Evolutionary conservation across 2,888 invertebrate genomes (phyloP), one percentile per base, ranked within the genome.

Genomic region (Eumerus sabulonum): DNA sequence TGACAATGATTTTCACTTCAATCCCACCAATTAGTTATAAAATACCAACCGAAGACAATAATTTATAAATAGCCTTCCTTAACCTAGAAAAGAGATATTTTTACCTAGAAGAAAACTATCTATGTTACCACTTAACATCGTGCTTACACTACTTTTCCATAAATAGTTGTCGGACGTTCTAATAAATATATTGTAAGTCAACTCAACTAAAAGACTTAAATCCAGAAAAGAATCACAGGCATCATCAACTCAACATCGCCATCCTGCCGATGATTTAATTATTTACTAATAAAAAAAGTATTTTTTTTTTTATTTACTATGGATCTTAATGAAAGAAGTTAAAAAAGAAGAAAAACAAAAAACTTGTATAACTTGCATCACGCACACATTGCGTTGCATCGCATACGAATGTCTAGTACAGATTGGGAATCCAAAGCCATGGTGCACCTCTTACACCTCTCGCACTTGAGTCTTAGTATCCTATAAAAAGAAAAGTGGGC

Each of bases 241-340:
- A 27, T 7, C 3, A 27, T 27, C 27, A 27, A 4, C 27, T 27
- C 27, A 27, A 7, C 7, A 27, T 7, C 54, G 56, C 50, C 73
- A 79, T 74, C 73, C 79, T 64, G 79, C 44, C 74, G 74, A 79
- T 79, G 79, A 79, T 79, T 79, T 79, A 79, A 79, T 79, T 79
- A 79, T 79, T 74, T 79, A 73, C 79, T 79, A 79, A 79, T 79
- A 79, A 74, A 79, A 79, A 79, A 79, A 79, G 73, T 74, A 68
- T 74, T 54, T 59, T 68, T 47, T 59, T 50, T 63, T 79, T 74
- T 79, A 70, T 64, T 74, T 79, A 70, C 59, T 74, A 63, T 74
- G 57, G 2, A 27, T 27, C 27, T 27, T 27, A 27, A 27, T 27
- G 7, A 27, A 27, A 4, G 2, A 27, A 27, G 27, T 4, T 7